phyloP scores from a whole-genome alignment of 2,797 vertebrate genomes.

The Schizopygopsis malacanthus region DNA sequence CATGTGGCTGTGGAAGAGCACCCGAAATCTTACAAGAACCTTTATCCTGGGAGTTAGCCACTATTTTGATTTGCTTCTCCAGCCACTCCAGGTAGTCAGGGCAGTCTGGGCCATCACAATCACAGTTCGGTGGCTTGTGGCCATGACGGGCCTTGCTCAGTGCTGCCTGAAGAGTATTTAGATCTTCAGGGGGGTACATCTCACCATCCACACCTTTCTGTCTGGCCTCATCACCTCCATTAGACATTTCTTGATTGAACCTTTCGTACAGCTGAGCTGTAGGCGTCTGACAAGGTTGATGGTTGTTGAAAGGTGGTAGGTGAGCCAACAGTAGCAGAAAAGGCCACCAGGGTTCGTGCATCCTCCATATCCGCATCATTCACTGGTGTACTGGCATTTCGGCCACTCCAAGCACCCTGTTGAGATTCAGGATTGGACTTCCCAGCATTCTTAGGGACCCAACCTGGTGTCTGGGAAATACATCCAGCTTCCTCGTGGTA shows the following conservation, averaged over 20 bases:
- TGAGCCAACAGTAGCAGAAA: conserved; percentile 88
- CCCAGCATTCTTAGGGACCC: conserved; percentile 71
- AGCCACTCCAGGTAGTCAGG: conserved; percentile 99
- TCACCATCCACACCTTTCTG: conserved; percentile 51
- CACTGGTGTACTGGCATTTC: conserved; percentile 56
- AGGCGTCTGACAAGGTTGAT: conserved; percentile 68
- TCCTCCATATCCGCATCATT: conserved; percentile 84
- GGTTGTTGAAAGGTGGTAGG: conserved; percentile 80
- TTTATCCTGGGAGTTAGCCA: conserved; percentile 73
- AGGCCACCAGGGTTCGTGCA: conserved; percentile 91
- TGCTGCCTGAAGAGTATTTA: conserved; percentile 87
- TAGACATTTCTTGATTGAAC: conserved; percentile 89
- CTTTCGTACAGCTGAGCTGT: conserved; percentile 88
- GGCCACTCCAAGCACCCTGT: conserved; percentile 70
- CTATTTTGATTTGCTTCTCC: conserved; percentile 93
- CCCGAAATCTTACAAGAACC: conserved; percentile 70
- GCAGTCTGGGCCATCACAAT: conserved; percentile 96
- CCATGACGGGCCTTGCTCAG: conserved; percentile 91
- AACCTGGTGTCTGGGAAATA: conserved; percentile 69
- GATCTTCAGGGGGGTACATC: conserved; percentile 78
- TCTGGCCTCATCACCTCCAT: conserved; percentile 65
- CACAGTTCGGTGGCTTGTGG: conserved; percentile 94
- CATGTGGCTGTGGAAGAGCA: conserved; percentile 64
- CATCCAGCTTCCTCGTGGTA: conserved; percentile 67
- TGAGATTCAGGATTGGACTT: conserved; percentile 71